Evolutionary conservation across 1,140 invertebrate species (phyloP).

Genomic region (Drosophila simulans): DNA sequence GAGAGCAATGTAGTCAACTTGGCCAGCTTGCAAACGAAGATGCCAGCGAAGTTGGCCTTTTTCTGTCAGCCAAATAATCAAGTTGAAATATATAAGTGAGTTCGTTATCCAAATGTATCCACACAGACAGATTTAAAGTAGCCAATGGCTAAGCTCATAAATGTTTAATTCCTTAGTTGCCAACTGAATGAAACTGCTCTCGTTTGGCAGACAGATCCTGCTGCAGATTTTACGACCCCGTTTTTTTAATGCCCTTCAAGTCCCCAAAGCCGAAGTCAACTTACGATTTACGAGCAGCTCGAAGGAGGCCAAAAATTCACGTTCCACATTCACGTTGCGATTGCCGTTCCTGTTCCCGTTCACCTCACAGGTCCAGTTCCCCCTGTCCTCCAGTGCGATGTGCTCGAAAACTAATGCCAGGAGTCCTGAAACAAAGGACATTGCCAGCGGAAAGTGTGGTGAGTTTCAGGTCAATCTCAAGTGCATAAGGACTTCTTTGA

Average conservation of each 20-base stretch:
- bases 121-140: no score
- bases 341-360: slow-evolving; percentile 38
- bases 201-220: slow-evolving; percentile 21
- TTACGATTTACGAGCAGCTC: slow-evolving; percentile 85
- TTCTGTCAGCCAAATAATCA: neutral
- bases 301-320: slow-evolving; percentile 74
- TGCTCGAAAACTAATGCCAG: slow-evolving; percentile 84
- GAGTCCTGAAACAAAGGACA: slow-evolving; percentile 42
- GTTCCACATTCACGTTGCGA: slow-evolving; percentile 47
- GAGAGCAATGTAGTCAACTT: slow-evolving; percentile 2
- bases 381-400: slow-evolving; percentile 78
- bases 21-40: slow-evolving; percentile 16
- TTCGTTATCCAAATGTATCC: neutral
- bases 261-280: slow-evolving; percentile 42
- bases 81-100: neutral
- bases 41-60: neutral
- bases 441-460: neutral
- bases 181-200: neutral
- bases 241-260: slow-evolving; percentile 11
- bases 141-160: no score
- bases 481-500: no score
- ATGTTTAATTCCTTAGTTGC: neutral
- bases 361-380: slow-evolving; percentile 84
- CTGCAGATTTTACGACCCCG: slow-evolving; percentile 23
- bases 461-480: neutral